Base-by-base conservation (phyloP, 2,797 vertebrate species). In the Microctenopoma lineatum region DNA sequence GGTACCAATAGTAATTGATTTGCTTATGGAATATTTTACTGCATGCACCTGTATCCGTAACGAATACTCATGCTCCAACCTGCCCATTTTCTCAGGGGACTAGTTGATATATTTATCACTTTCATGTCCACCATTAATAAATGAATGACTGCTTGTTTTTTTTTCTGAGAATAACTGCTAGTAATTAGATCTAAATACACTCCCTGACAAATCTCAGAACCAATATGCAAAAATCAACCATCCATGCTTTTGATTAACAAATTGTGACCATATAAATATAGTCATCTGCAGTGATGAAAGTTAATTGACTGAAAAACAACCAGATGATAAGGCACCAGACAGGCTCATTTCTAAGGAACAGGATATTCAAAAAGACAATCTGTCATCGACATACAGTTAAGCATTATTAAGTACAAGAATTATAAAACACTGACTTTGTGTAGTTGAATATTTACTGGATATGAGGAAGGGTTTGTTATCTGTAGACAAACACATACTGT, bases 251-350 rank as follows among this genome's bases (percentile, higher is more conserved):
- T 84, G 87, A 92, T 89, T 83, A 92, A 90, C 85, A 89, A 83
- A 86, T 90, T 90, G 84, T 87, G 81, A 83, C 85, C 85, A 87
- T 86, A 86, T 86, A 86, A 91, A 87, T 90, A 85, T 70, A 89
- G 84, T 87, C 80, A 84, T 90, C 84, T 85, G 78, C 80, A 66
- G 79, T 83, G 81, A 90, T 91, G 79, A 84, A 90, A 90, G 84
- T 89, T 90, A 91, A 89, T 88, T 87, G 85, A 86, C 54, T 89
- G 86, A 89, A 88, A 85, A 91, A 88, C 69, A 90, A 80, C 81
- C 85, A 85, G 85, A 90, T 88, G 84, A 88, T 86, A 83, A 85
- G 80, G 78, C 74, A 72, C 75, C 79, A 84, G 79, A 74, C 66
- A 78, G 59, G 63, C 80, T 81, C 38, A 29, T 80, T 78, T 76